Evolutionary conservation across 2,113 vertebrate genomes (phyloP), one percentile per base, ranked within the genome.

Genomic region (Saguinus imperator): DNA sequence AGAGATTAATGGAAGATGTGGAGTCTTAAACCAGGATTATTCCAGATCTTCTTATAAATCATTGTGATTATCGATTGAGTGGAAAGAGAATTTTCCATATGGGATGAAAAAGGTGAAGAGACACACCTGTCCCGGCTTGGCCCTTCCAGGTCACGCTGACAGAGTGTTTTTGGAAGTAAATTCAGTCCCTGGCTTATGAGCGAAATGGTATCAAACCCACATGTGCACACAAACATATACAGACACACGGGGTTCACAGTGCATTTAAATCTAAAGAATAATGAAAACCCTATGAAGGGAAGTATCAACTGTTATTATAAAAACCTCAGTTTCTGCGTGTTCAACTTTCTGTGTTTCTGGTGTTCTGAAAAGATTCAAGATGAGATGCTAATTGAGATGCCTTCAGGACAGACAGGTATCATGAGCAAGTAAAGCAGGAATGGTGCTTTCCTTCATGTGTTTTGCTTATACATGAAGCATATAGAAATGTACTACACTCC

Each of bases 301-400:
- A 81, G 14, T 1, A n/a, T 25, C 32, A 10, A 3, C 16, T 2
- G 9, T 29, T n/a, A 9, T 83, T 83, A 20, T 8, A 7, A 64
- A 55, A 66, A 21, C 18, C 12, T 45, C 16, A 25, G 45, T 48
- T 57, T 72, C 43, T 72, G 4, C 45, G 7, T 55, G 6, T 14
- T 72, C 27, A 12, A 9, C 8, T 27, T 77, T 17, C 16, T 58
- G 2, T 86, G 14, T 8, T 55, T 88, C 73, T 93, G 37, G 43
- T 80, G 16, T 43, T 76, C 32, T 50, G 48, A 32, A 37, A 43
- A 55, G 14, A 29, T 37, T 48, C 4, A 2, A 11, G 4, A 2
- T 1, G 17, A 12, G 7, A 4, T 21, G 5, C 0, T 1, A 43
- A 16, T 64, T 32, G 37, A 48, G 37, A n/a, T 1, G 1, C 72